Conservation (phyloP, 2,113 vertebrate genomes). For the Dicentrarchus labrax region DNA sequence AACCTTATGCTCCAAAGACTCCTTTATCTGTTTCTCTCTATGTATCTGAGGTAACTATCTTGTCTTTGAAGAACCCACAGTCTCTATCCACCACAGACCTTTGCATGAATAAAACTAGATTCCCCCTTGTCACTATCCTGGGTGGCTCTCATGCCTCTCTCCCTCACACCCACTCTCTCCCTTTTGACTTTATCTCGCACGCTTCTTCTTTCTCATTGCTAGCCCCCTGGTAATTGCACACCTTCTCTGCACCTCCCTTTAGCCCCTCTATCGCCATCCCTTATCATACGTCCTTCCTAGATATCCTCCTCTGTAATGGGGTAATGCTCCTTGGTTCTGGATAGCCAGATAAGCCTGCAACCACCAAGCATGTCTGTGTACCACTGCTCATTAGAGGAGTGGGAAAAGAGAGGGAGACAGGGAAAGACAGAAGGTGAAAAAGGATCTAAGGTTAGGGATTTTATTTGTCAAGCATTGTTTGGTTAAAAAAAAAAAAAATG, state of each 20-base stretch:
- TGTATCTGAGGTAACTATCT: slow-evolving; percentile 53
- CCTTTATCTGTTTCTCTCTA: slow-evolving; percentile 42
- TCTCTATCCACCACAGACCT: slow-evolving; percentile 37
- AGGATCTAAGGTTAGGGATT: slow-evolving; percentile 31
- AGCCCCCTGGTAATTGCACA: slow-evolving; percentile 60
- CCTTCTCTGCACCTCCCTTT: slow-evolving; percentile 73
- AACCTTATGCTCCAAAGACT: slow-evolving; percentile 23
- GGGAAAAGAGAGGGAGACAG: not conserved
- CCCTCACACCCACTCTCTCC: slow-evolving; percentile 53
- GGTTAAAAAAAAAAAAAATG: not conserved
- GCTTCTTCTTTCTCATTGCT: slow-evolving; percentile 58
- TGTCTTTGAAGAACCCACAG: slow-evolving; percentile 61
- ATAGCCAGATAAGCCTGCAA: slow-evolving; percentile 59
- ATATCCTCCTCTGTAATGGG: slow-evolving; percentile 61
- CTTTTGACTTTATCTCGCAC: slow-evolving; percentile 51
- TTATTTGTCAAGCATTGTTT: slow-evolving; percentile 40
- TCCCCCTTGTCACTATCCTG: slow-evolving; percentile 18
- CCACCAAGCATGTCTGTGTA: slow-evolving; percentile 53
- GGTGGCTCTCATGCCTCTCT: slow-evolving; percentile 34
- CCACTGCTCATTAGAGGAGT: slow-evolving; percentile 59
- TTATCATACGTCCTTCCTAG: slow-evolving; percentile 62
- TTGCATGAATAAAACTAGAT: slow-evolving; percentile 67
- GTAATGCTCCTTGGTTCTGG: slow-evolving; percentile 62
- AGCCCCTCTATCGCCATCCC: slow-evolving; percentile 52
- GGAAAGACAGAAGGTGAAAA: slow-evolving; percentile 18